A percentile compares a stretch with the other conserved stretches of the same genome.
These are phyloP conservation scores for Saguinus imperator DNA, from an alignment of 2,113 vertebrate species.

Conservation along the genomic window DNA sequence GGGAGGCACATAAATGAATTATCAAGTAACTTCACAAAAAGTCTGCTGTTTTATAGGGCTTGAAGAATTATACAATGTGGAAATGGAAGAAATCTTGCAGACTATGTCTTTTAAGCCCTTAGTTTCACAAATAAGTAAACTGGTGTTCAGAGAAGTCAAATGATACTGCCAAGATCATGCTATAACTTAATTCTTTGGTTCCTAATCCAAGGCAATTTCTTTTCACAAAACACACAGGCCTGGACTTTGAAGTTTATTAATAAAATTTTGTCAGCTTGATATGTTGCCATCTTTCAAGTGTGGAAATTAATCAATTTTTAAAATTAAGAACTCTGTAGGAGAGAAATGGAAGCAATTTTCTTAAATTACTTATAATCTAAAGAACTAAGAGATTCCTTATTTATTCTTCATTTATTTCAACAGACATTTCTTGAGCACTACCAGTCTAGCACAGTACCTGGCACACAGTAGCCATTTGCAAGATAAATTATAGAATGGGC, in stretches of 20 bases:
- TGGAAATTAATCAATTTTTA: slow-evolving; percentile 44
- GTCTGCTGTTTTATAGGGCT: background rate
- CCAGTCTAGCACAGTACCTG: background rate
- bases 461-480: background rate
- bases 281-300: background rate
- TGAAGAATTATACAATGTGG: background rate
- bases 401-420: background rate
- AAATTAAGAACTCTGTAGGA: slow-evolving; percentile 13
- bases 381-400: background rate
- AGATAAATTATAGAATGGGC: background rate
- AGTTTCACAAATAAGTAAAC: background rate
- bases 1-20: background rate
- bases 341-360: slow-evolving; percentile 26
- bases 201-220: background rate
- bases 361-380: slow-evolving; percentile 16
- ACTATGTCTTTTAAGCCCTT: background rate
- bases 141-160: background rate
- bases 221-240: background rate
- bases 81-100: background rate
- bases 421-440: background rate
- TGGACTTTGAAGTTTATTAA: background rate
- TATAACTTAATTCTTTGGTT: background rate
- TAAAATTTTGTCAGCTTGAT: background rate
- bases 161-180: background rate
- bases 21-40: background rate